Percentiles rank a stretch among this genome's conserved stretches.
Evolutionary conservation across 2,797 vertebrate genomes (phyloP).

Genomic region (Mormyrops attenuatus): DNA sequence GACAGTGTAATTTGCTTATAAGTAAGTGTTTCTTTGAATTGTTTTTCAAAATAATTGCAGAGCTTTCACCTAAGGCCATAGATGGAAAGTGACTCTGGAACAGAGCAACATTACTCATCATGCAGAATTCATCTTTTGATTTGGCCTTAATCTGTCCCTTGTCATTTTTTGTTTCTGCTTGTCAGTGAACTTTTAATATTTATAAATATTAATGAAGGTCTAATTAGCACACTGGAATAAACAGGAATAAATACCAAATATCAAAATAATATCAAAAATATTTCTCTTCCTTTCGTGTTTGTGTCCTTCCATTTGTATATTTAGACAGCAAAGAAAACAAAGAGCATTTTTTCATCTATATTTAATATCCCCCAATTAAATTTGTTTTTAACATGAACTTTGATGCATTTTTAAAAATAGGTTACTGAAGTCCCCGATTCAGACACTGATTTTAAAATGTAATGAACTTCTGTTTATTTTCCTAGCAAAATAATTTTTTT

Average conservation of each 20-base stretch:
- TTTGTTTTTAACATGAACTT: slow-evolving; percentile 10
- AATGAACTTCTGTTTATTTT: neutral
- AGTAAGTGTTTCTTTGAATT: neutral
- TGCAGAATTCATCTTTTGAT: neutral
- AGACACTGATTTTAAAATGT: neutral
- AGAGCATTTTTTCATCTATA: neutral
- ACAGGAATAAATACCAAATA: neutral
- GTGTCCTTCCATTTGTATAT: slow-evolving; percentile 1
- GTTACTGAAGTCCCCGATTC: neutral
- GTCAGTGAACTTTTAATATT: neutral
- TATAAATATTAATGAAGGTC: neutral
- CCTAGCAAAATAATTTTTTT: neutral
- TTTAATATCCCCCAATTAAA: slow-evolving; percentile 3
- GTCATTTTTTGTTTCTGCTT: neutral
- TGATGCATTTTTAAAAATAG: neutral
- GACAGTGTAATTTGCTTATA: neutral
- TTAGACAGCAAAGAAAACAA: neutral
- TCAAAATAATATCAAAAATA: slow-evolving; percentile 10
- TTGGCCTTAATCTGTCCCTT: slow-evolving; percentile 2
- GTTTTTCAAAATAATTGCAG: neutral
- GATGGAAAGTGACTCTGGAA: neutral
- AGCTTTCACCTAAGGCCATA: neutral
- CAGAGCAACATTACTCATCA: neutral
- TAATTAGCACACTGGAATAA: slow-evolving; percentile 10
- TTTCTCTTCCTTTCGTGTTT: neutral